Evolutionary conservation across 2,113 vertebrate genomes (phyloP), one percentile per base, ranked within the genome.

Genomic region (Prolemur simus): DNA sequence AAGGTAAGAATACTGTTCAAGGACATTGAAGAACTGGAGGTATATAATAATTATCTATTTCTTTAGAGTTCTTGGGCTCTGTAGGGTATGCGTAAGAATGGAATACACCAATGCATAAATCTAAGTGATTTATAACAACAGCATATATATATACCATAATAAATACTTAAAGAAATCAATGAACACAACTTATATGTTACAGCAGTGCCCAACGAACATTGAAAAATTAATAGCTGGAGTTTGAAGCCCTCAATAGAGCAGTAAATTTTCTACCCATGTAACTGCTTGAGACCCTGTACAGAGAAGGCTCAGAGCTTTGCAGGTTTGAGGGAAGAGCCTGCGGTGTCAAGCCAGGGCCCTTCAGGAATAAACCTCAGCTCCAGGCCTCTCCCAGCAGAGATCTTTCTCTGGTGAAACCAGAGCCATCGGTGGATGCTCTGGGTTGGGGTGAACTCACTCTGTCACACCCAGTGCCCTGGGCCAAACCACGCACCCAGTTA

Each of bases 91-190:
- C 5, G 4, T 23, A 56, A 85, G 86, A 77, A 34, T n/a, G 34
- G 85, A 76, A 54, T 52, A 71, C 21, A 64, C 37, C n/a, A 60
- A 60, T 74, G 47, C 42, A 39, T 87, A 91, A 89, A 87, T 97
- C 83, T 49, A 89, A 52, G 74, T 87, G 87, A 96, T 93, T 93
- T 78, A 91, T 58, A 93, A 47, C 85, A 89, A 42, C 58, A 91
- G 34, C 47, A 68, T 52, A 49, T 17, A 69, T 34, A 21, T 17
- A 69, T 29, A 21, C 69, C 37, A 21, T 73, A 86, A 94, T 66
- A 94, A 93, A 89, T 60, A 73, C 88, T 87, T 89, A 78, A 0
- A 84, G 92, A 95, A 97, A 87, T 94, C 94, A 90, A 82, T 87
- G 87, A 66, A 63, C 49, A 87, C 83, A 96, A 87, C 32, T 20